A percentile compares a stretch with the other conserved stretches of the same genome.
phyloP scores from a whole-genome alignment of 2,113 vertebrate species.

The Ranitomeya imitator region DNA sequence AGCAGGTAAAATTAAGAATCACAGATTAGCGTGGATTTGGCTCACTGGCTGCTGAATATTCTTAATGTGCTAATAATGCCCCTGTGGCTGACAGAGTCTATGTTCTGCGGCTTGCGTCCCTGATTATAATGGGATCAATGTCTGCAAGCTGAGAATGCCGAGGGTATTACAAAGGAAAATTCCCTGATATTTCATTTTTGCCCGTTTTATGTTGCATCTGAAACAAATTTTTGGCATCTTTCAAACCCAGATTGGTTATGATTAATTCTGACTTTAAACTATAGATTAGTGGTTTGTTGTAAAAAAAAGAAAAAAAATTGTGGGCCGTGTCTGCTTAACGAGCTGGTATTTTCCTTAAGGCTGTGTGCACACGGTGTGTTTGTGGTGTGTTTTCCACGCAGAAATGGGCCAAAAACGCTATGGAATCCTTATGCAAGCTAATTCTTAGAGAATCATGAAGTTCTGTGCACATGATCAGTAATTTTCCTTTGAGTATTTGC shows the following conservation, averaged over 20 bases:
- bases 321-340: too few species aligned
- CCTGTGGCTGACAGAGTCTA: slow-evolving; percentile 30
- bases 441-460: too few species aligned
- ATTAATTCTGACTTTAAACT: neutral
- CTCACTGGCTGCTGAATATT: slow-evolving; percentile 49
- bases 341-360: too few species aligned
- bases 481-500: too few species aligned
- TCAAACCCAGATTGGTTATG: neutral
- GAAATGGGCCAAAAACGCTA: too few species aligned
- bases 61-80: slow-evolving; percentile 48
- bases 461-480: too few species aligned
- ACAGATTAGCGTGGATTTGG: slow-evolving; percentile 48
- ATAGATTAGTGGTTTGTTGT: too few species aligned
- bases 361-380: too few species aligned
- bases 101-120: slow-evolving; percentile 32
- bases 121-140: slow-evolving; percentile 42
- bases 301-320: too few species aligned
- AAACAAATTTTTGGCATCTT: neutral
- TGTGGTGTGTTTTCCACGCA: too few species aligned
- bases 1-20: slow-evolving; percentile 51
- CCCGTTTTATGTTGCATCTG: neutral
- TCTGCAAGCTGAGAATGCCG: slow-evolving; percentile 25
- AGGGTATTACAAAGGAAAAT: neutral
- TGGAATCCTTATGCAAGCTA: too few species aligned
- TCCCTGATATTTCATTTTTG: slow-evolving; percentile 1